Conservation (phyloP, 2,113 vertebrate genomes). For the Pyrgilauda ruficollis region DNA sequence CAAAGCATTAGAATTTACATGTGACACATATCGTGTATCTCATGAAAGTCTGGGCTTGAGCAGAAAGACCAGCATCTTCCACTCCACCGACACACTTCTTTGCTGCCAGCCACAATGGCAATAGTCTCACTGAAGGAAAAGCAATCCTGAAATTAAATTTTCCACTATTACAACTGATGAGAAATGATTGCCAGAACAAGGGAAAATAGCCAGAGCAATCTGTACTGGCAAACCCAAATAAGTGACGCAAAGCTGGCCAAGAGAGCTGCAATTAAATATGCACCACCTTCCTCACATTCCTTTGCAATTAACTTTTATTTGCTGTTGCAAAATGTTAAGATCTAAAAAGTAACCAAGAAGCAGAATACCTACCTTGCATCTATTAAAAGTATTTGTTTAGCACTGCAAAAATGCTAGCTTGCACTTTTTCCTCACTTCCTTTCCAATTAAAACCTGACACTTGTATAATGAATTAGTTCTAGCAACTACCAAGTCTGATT, state of each 20-base stretch:
- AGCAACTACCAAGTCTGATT: neutral
- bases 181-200: neutral
- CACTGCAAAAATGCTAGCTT: neutral
- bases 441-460: neutral
- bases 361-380: neutral
- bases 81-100: neutral
- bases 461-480: neutral
- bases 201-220: neutral
- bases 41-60: neutral
- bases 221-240: neutral
- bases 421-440: neutral
- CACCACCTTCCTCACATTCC: neutral
- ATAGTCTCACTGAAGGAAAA: neutral
- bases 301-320: neutral
- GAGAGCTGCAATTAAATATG: neutral
- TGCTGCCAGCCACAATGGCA: neutral
- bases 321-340: neutral
- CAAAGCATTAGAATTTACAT: neutral
- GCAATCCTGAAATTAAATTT: neutral
- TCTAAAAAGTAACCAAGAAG: neutral
- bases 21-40: rapidly evolving
- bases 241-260: neutral
- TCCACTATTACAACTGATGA: neutral
- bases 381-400: neutral
- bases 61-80: neutral